A percentile compares a stretch with the other conserved stretches of the same genome.
Evolutionary conservation across 2,797 vertebrate species (phyloP).

Genomic region (Eulemur rubriventer): DNA sequence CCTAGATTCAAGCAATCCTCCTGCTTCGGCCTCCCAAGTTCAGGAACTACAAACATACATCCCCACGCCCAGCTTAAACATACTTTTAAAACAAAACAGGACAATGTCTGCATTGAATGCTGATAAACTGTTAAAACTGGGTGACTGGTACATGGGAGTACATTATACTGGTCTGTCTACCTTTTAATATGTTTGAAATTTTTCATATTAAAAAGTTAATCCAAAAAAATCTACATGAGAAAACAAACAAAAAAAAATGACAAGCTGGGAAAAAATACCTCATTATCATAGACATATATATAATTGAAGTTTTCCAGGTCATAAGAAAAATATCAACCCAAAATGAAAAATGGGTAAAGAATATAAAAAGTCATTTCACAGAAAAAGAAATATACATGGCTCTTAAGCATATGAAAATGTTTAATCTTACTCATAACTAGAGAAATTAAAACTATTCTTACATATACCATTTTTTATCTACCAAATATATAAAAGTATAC

Average conservation of each 20-base stretch:
- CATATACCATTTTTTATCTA: neutral
- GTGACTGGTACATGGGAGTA: neutral
- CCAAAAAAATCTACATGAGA: neutral
- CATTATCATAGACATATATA: neutral
- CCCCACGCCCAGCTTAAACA: neutral
- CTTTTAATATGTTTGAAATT: neutral
- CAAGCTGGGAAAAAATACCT: neutral
- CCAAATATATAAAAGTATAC: neutral
- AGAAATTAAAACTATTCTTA: constrained; percentile 1
- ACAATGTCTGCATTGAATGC: neutral
- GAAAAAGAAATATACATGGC: constrained; percentile 22
- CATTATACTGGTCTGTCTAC: neutral
- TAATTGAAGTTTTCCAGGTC: neutral
- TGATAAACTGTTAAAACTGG: neutral
- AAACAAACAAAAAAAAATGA: constrained; percentile 5
- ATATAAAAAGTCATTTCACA: neutral
- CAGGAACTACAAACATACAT: neutral
- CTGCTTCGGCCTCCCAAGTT: neutral
- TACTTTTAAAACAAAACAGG: neutral
- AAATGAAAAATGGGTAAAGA: neutral
- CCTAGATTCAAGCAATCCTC: neutral
- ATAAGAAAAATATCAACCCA: neutral
- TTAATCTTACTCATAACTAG: neutral
- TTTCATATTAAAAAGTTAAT: neutral
- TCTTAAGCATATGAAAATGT: constrained; percentile 14